phyloP scores from a whole-genome alignment of 2,888 invertebrate species.

The Rhogogaster chlorosoma region DNA sequence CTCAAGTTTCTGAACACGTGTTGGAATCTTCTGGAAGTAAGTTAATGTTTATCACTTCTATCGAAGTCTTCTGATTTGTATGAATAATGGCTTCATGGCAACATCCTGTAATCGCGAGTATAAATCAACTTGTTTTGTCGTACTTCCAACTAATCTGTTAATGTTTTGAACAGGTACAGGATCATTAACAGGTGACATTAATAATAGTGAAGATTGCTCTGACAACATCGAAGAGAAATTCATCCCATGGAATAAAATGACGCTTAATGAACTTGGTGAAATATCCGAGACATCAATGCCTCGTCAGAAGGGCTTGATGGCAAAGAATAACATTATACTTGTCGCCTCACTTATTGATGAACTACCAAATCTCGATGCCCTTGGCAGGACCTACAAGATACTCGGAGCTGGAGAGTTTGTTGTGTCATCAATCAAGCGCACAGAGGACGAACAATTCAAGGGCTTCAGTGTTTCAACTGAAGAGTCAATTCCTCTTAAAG shows the following conservation, averaged over 20 bases:
- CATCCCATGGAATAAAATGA: constrained; percentile 85
- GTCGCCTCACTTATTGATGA: constrained; percentile 93
- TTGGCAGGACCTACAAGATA: constrained; percentile 95
- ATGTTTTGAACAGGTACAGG: background rate
- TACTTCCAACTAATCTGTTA: background rate
- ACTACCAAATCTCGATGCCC: constrained; percentile 93
- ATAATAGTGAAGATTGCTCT: constrained; percentile 67
- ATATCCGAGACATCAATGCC: constrained; percentile 51
- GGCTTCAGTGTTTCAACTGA: no score
- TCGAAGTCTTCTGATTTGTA: background rate
- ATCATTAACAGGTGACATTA: constrained; percentile 60
- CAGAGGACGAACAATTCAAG: constrained; percentile 87
- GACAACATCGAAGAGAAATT: constrained; percentile 89
- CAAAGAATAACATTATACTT: constrained; percentile 87
- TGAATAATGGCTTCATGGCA: background rate
- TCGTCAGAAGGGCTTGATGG: constrained; percentile 35
- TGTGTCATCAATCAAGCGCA: constrained; percentile 84
- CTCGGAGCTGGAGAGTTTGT: constrained; percentile 90
- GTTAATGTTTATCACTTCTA: constrained; percentile 69
- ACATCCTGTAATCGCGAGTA: background rate
- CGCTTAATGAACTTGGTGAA: constrained; percentile 61
- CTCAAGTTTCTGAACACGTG: constrained; percentile 57
- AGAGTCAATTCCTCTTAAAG: no score
- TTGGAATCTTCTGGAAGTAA: constrained; percentile 55
- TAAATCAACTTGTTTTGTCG: background rate